A percentile compares a stretch with the other conserved stretches of the same genome.
These are phyloP conservation scores for Danaus chrysippus DNA, from an alignment of 2,888 invertebrate species.

Conservation along the genomic window DNA sequence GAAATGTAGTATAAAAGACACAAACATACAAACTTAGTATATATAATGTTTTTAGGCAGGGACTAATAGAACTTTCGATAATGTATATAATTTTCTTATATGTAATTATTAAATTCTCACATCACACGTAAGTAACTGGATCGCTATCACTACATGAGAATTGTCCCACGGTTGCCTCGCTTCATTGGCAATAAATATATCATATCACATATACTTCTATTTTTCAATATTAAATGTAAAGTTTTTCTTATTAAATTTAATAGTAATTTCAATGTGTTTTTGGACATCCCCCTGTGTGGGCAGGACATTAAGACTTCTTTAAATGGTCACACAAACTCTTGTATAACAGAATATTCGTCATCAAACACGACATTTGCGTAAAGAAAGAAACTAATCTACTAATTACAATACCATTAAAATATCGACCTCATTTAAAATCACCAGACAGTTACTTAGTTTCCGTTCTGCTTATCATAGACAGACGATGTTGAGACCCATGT, in stretches of 20 bases:
- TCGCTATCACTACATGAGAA: conserved; percentile 60
- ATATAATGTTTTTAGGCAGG: too few species aligned
- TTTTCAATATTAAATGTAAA: conserved; percentile 23
- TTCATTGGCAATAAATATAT: conserved; percentile 45
- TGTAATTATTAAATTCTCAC: conserved; percentile 56
- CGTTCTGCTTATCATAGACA: conserved; percentile 30
- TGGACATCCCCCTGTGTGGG: neutral
- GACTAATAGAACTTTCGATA: too few species aligned
- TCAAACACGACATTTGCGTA: neutral
- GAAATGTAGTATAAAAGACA: too few species aligned
- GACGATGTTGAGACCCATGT: conserved; percentile 15
- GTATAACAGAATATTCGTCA: neutral
- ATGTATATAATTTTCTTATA: conserved; percentile 25
- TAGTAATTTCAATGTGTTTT: neutral
- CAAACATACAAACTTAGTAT: too few species aligned
- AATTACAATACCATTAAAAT: conserved; percentile 33
- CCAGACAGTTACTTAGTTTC: conserved; percentile 34
- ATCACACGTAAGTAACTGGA: conserved; percentile 59
- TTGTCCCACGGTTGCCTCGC: conserved; percentile 57
- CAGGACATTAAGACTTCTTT: neutral
- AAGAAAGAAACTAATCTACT: conserved; percentile 38
- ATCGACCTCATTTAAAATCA: conserved; percentile 32
- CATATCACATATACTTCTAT: conserved; percentile 34
- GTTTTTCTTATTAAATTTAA: neutral
- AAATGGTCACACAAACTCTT: neutral